Evolutionary conservation across 2,797 vertebrate species (phyloP).

Genomic region (Glossophaga mutica): DNA sequence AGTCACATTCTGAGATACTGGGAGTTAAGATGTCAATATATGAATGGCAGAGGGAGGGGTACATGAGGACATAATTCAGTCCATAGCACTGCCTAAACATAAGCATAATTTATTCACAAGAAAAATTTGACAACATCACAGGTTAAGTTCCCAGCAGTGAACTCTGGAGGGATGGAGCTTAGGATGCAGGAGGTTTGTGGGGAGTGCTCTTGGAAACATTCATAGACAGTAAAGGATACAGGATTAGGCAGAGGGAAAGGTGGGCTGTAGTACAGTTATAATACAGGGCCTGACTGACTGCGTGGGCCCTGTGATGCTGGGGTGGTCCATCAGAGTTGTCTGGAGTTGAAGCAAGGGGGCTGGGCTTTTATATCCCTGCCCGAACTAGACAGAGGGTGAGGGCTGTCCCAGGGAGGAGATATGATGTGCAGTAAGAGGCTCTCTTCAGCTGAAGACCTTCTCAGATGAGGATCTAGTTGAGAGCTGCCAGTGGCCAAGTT

Average conservation of each 20-base stretch:
- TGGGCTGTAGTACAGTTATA: fast-evolving
- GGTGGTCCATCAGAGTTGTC: not conserved
- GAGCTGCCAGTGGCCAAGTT: not conserved
- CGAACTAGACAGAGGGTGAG: fast-evolving
- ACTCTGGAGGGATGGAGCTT: not conserved
- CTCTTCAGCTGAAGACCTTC: not conserved
- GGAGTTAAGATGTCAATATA: not conserved
- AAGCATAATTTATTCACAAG: not conserved
- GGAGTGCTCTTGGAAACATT: not conserved
- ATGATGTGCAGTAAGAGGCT: fast-evolving
- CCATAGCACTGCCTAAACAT: not conserved
- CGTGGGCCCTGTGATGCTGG: no score
- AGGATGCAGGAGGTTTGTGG: not conserved
- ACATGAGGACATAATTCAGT: no score
- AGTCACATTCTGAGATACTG: not conserved
- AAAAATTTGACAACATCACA: not conserved
- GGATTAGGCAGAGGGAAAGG: not conserved
- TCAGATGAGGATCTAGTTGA: fast-evolving
- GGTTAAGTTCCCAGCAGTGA: not conserved
- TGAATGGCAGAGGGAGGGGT: no score
- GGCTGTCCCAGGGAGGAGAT: not conserved
- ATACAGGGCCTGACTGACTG: not conserved
- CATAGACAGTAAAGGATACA: fast-evolving
- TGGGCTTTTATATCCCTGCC: not conserved
- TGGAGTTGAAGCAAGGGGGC: not conserved